These are phyloP conservation scores for Noctua pronuba DNA, from an alignment of 2,888 invertebrate species.

Conservation along the genomic window DNA sequence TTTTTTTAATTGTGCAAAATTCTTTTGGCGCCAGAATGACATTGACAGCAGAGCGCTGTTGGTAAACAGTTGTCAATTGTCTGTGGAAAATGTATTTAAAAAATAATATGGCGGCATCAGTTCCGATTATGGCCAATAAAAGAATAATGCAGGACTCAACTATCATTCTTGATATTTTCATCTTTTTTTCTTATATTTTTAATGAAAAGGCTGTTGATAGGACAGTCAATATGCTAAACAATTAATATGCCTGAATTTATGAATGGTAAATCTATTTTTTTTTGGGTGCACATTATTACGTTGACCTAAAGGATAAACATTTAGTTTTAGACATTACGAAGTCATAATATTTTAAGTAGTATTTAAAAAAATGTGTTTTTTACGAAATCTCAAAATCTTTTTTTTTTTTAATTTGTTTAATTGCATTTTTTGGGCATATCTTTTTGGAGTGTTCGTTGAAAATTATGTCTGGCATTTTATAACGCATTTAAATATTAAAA, in stretches of 20 bases:
- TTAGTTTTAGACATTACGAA: constrained; percentile 30
- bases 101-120: too few species aligned
- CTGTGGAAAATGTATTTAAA: too few species aligned
- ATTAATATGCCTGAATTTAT: neutral
- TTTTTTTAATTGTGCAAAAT: neutral
- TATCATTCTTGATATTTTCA: too few species aligned
- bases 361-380: constrained; percentile 7
- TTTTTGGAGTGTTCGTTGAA: constrained; percentile 30
- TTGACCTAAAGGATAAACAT: neutral
- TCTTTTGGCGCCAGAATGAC: neutral
- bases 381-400: constrained; percentile 42
- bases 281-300: constrained; percentile 27
- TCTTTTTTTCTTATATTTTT: too few species aligned
- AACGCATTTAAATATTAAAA: constrained; percentile 42
- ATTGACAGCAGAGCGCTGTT: neutral
- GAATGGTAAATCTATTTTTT: neutral
- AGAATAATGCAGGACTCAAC: too few species aligned
- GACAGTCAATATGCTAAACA: neutral
- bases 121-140: too few species aligned
- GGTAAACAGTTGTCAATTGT: neutral
- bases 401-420: neutral
- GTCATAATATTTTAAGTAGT: constrained; percentile 47
- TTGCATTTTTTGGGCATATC: constrained; percentile 4
- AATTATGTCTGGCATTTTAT: constrained; percentile 46
- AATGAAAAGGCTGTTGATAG: too few species aligned